Evolutionary conservation across 2,797 vertebrate species (phyloP).

Genomic region (Cygnus olor): DNA sequence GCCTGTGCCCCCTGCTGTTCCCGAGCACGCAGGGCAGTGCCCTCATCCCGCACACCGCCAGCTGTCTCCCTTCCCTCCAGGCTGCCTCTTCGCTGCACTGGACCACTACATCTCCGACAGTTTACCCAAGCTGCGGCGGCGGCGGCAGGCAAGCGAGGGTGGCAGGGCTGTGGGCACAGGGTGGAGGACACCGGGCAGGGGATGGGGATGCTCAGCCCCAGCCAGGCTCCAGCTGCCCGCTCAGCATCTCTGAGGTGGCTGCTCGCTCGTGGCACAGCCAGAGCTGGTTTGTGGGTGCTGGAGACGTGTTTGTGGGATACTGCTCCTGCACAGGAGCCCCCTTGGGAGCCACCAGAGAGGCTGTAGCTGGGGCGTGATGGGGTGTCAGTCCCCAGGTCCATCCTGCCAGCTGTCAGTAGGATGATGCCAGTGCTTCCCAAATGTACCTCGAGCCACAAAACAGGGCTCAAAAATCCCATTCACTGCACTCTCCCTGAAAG

Average conservation of each 20-base stretch:
- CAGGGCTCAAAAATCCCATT: neutral
- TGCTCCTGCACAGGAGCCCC: neutral
- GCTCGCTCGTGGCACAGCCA: fast-evolving
- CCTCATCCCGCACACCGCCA: neutral
- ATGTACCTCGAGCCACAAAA: neutral
- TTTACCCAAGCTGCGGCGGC: constrained; percentile 70
- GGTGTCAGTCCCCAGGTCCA: neutral
- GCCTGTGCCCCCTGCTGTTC: neutral
- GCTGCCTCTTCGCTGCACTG: constrained; percentile 70
- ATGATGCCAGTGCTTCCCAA: neutral
- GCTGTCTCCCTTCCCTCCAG: constrained; percentile 33
- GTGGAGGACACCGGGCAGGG: neutral
- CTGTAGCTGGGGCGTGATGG: no score
- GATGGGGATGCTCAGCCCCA: neutral
- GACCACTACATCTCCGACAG: neutral
- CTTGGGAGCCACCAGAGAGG: neutral
- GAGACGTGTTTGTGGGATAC: fast-evolving
- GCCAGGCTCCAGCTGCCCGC: neutral
- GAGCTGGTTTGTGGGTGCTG: neutral
- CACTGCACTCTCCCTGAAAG: neutral
- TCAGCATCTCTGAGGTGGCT: no score
- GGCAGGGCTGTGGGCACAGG: fast-evolving
- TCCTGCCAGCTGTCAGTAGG: no score
- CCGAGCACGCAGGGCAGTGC: neutral
- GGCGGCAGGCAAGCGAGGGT: constrained; percentile 76